Evolutionary conservation across 2,888 invertebrate genomes (phyloP), one percentile per base, ranked within the genome.

Genomic region (Acrobasis repandana): DNA sequence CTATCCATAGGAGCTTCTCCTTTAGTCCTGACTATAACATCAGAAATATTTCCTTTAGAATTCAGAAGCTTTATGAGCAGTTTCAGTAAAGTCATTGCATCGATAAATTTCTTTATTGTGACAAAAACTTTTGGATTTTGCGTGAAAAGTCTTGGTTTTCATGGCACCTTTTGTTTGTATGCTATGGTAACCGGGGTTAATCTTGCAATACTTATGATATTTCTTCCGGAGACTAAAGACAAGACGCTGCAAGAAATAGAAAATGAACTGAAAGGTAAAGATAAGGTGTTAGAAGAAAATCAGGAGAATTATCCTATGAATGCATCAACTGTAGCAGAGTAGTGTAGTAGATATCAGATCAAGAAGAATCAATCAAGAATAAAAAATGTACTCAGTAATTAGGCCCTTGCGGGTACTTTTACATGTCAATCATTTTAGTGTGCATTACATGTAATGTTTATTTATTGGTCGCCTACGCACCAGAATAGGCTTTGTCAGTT

Each of bases 231-330:
- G 66, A 86, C 86, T 0, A 85, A 85, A 33, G 85, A 82, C 56
- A 77, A 78, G 57, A 85, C 83, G 0, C 63, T 85, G 51, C 82
- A 81, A 51, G 82, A 85, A 18, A 84, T 85, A 20, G 84, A 85
- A 64, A 78, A 85, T n/a, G 79, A 81, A 61, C 79, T 85, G 49
- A 76, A 77, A 62, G 81, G 83, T 0, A 73, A 74, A 58, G 71
- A 74, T 56, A 34, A n/a, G 5, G 1, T 4, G n/a, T 43, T n/a
- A 43, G 43, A 43, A 43, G 43, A n/a, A 43, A 43, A 43, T 1
- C 43, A 43, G 14, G 3, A 14, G n/a, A 9, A 14, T n/a, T 43
- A n/a, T 43, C 43, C n/a, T 6, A n/a, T 43, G 6, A 43, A 11
- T 14, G n/a, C 14, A 11, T n/a, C 11, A 43, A 43, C 43, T 14